Percentiles rank a stretch among this genome's conserved stretches.
Conservation (phyloP, 2,797 vertebrate species). For the Denticeps clupeoides region DNA sequence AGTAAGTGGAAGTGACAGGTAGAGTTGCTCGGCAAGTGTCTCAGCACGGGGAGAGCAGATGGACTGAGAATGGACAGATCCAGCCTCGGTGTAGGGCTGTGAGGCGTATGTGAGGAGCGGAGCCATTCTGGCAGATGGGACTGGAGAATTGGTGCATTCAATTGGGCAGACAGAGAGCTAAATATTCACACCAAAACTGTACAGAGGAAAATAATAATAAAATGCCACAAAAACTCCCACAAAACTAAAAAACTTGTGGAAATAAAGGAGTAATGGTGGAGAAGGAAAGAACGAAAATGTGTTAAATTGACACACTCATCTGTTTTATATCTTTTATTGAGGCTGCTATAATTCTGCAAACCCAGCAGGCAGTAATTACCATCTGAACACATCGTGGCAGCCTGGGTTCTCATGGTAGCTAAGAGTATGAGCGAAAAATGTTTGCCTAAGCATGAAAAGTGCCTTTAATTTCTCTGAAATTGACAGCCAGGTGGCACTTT, state of each 20-base stretch:
- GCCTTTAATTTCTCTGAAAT: conserved; percentile 29
- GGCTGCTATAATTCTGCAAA: conserved; percentile 45
- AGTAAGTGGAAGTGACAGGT: conserved; percentile 40
- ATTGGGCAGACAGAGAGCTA: conserved; percentile 46
- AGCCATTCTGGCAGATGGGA: conserved; percentile 56
- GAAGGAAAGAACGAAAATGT: conserved; percentile 27
- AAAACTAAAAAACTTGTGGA: conserved; percentile 24
- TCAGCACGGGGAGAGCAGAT: conserved; percentile 50
- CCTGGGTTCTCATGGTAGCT: conserved; percentile 29
- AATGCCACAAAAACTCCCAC: conserved; percentile 37
- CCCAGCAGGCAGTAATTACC: conserved; percentile 47
- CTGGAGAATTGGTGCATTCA: conserved; percentile 50
- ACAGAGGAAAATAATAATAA: conserved; percentile 45
- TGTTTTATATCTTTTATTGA: conserved; percentile 43
- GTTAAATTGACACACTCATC: conserved; percentile 44
- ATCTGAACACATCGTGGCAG: conserved; percentile 37
- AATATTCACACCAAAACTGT: background rate
- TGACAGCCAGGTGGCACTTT: conserved; percentile 33
- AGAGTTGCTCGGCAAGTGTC: too few relatives aligned
- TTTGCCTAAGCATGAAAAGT: conserved; percentile 34
- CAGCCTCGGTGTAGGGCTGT: conserved; percentile 45
- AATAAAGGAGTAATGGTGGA: conserved; percentile 18
- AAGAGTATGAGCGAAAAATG: conserved; percentile 21
- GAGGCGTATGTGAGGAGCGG: conserved; percentile 41
- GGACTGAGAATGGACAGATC: conserved; percentile 53